These are phyloP conservation scores for Synergus umbraculus DNA, from an alignment of 2,888 invertebrate species.

Conservation along the genomic window DNA sequence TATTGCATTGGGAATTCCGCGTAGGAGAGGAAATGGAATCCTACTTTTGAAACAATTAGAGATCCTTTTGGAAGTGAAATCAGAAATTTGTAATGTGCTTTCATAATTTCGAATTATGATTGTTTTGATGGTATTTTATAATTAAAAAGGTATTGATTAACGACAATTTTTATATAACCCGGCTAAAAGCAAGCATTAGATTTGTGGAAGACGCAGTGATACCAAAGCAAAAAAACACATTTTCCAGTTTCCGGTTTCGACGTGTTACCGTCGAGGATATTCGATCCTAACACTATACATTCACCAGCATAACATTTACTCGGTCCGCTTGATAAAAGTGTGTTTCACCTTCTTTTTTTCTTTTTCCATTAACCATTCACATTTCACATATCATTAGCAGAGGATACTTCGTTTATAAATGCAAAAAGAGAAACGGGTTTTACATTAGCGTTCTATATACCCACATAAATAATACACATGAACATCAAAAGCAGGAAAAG, in stretches of 20 bases:
- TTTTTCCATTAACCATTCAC: conserved; percentile 5
- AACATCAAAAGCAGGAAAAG: conserved; percentile 6
- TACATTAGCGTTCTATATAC: conserved; percentile 1
- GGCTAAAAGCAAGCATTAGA: background rate
- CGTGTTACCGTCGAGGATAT: conserved; percentile 17
- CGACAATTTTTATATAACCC: background rate
- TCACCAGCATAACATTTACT: conserved; percentile 14
- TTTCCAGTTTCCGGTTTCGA: conserved; percentile 21
- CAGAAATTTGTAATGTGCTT: background rate
- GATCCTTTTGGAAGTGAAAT: background rate
- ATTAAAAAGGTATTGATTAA: too few species aligned
- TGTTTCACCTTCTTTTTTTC: conserved; percentile 1
- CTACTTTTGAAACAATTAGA: background rate
- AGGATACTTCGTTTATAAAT: background rate
- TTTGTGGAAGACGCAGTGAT: background rate
- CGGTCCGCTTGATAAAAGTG: conserved; percentile 22
- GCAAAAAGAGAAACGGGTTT: background rate
- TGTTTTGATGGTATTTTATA: too few species aligned
- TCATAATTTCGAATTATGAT: too few species aligned
- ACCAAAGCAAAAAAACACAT: background rate
- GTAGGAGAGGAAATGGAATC: background rate
- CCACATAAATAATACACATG: background rate
- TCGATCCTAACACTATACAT: conserved; percentile 15
- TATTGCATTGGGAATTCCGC: background rate
- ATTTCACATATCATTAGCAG: conserved; percentile 18